Evolutionary conservation across 2,113 vertebrate species (phyloP).

Genomic region (Oxygymnocypris stewartii): DNA sequence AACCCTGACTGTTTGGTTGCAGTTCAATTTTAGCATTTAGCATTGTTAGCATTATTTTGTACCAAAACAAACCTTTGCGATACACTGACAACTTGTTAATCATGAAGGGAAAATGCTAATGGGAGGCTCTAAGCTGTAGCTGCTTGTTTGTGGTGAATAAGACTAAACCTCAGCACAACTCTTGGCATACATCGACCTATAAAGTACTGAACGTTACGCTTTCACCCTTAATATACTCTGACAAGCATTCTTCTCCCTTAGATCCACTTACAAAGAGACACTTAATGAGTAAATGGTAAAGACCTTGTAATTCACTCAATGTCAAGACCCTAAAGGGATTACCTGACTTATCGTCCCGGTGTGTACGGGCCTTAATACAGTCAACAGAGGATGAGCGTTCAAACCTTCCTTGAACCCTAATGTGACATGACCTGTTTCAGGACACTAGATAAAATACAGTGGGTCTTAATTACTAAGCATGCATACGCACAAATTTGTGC

Average conservation of each 20-base stretch:
- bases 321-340: slow-evolving; percentile 22
- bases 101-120: neutral
- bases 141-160: neutral
- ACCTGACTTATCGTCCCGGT: no score
- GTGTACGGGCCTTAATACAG: no score
- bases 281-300: slow-evolving; percentile 39
- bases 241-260: slow-evolving; percentile 13
- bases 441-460: neutral
- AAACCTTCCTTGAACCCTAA: neutral
- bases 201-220: neutral
- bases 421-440: slow-evolving; percentile 13
- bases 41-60: neutral
- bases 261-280: slow-evolving; percentile 36
- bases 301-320: slow-evolving; percentile 43
- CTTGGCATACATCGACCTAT: neutral
- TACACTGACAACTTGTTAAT: neutral
- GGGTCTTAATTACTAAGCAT: neutral
- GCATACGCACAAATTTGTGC: neutral
- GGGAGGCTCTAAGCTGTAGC: neutral
- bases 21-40: neutral
- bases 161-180: neutral
- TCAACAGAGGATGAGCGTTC: slow-evolving; percentile 4
- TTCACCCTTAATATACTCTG: slow-evolving; percentile 33
- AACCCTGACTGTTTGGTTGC: neutral
- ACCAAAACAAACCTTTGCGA: neutral